Evolutionary conservation across 1,140 invertebrate genomes (phyloP).

Genomic region (Drosophila repleta): DNA sequence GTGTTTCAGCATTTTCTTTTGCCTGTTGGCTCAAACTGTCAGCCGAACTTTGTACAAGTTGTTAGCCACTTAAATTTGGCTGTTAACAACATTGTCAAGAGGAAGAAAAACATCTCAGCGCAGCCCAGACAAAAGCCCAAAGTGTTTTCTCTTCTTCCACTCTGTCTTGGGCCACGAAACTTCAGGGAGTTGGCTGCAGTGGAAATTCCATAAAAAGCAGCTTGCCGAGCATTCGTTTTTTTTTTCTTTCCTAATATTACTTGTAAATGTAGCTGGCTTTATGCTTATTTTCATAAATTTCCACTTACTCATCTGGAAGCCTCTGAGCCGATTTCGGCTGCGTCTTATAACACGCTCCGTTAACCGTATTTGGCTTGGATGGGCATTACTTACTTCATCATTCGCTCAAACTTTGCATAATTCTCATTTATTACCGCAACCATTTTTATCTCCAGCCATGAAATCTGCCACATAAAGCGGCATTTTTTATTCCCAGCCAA

Average conservation of each 20-base stretch:
- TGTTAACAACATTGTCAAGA: conserved; percentile 65
- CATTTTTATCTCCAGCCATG: conserved; percentile 69
- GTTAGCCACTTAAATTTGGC: conserved; percentile 75
- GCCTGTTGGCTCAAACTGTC: conserved; percentile 55
- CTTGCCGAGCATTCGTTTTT: conserved; percentile 44
- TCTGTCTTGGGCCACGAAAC: conserved; percentile 25
- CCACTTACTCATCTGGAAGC: conserved; percentile 71
- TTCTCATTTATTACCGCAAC: conserved; percentile 80
- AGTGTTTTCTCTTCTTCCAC: conserved; percentile 11
- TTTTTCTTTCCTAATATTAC: conserved; percentile 38
- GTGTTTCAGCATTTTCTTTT: conserved; percentile 38
- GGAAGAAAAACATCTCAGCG: conserved; percentile 28
- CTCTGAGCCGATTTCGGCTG: conserved; percentile 19
- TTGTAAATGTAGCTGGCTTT: conserved; percentile 55
- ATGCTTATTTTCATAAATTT: conserved; percentile 76
- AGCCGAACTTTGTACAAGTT: conserved; percentile 65
- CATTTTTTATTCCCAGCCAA: conserved; percentile 45
- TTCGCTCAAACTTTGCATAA: conserved; percentile 79
- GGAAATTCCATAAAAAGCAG: conserved; percentile 47
- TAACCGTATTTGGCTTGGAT: conserved; percentile 73
- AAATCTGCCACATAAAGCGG: conserved; percentile 58
- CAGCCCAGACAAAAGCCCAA: conserved; percentile 42
- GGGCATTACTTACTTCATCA: conserved; percentile 74
- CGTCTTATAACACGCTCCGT: conserved; percentile 78
- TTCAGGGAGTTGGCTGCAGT: conserved; percentile 52